Evolutionary conservation across 37 sponge, comb jelly and placozoan species (phyloP).

Genomic region (Aplysina aerophoba): DNA sequence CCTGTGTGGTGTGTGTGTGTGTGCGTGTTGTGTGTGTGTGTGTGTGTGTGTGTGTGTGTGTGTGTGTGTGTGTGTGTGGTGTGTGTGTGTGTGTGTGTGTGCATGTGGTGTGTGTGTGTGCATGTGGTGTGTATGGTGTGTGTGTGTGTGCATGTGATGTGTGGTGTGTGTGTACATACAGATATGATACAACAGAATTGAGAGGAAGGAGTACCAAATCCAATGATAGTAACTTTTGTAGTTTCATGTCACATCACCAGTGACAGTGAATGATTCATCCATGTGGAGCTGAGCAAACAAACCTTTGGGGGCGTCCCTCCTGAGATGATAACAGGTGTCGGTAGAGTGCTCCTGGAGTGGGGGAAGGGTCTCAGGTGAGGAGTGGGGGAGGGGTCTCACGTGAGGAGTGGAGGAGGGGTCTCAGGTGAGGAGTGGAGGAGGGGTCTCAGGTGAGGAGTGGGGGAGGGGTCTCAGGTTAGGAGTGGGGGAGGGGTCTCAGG

Average conservation of each 20-base stretch:
- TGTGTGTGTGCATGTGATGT: slow-evolving; percentile 45
- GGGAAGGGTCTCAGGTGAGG: no score
- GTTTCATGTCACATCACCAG: neutral
- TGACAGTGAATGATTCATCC: no score
- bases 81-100: neutral
- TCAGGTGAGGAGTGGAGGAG: no score
- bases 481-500: no score
- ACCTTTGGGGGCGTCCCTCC: slow-evolving; percentile 23
- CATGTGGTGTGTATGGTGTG: slow-evolving; percentile 21
- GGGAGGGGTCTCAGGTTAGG: no score
- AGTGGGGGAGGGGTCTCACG: no score
- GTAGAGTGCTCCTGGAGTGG: slow-evolving; percentile 3
- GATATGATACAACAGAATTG: no score
- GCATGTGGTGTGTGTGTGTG: neutral
- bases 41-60: neutral
- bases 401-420: no score
- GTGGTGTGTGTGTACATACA: slow-evolving; percentile 57
- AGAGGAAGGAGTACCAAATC: no score
- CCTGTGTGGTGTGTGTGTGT: no score
- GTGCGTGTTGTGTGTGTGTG: neutral
- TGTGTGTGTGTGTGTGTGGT: neutral
- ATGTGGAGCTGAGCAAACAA: neutral
- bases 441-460: no score
- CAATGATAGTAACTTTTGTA: neutral
- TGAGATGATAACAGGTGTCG: neutral